Conservation (phyloP, 2,888 invertebrate species). For the Cephus sareptanus region DNA sequence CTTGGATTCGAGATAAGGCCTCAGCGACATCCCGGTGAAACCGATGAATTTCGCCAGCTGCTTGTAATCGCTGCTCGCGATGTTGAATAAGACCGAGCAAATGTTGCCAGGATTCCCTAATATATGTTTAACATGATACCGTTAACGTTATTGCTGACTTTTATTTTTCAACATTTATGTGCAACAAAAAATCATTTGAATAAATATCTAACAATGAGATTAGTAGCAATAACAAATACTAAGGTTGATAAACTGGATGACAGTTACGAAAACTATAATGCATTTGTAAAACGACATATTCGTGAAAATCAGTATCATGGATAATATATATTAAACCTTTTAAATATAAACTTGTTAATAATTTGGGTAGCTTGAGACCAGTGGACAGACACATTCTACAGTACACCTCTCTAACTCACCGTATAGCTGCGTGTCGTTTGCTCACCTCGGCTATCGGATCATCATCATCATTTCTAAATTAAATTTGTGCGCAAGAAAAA, state of each 20-base stretch:
- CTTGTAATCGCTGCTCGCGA: conserved; percentile 87
- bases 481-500: conserved; percentile 36
- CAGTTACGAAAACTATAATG: background rate
- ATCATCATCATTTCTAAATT: conserved; percentile 57
- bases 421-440: conserved; percentile 66
- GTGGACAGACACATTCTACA: background rate
- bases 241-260: background rate
- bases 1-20: conserved; percentile 88
- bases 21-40: conserved; percentile 97
- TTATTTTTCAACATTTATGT: background rate
- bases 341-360: background rate
- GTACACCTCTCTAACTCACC: conserved; percentile 61
- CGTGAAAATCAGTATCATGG: background rate
- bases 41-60: conserved; percentile 96
- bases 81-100: conserved; percentile 88
- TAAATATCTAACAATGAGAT: background rate
- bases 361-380: background rate
- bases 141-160: background rate
- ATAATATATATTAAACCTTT: background rate
- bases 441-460: conserved; percentile 69
- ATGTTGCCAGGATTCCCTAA: conserved; percentile 86
- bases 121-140: conserved; percentile 16
- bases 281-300: conserved; percentile 16
- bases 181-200: background rate
- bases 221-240: background rate